A percentile compares a stretch with the other conserved stretches of the same genome.
These are phyloP conservation scores for Vandiemenella viatica DNA, from an alignment of 2,888 invertebrate genomes.

Conservation along the genomic window DNA sequence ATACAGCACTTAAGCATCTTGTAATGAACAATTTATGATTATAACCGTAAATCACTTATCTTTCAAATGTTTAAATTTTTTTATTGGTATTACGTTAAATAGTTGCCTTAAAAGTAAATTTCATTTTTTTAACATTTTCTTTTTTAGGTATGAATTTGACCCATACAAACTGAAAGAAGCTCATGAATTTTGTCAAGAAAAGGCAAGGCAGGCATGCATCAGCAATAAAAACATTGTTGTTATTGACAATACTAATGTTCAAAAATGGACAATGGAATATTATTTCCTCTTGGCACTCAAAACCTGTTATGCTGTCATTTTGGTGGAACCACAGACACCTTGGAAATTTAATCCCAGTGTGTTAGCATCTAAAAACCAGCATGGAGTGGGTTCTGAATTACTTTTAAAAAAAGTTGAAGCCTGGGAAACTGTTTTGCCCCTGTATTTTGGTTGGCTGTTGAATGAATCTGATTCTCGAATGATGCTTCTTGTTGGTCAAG, in stretches of 20 bases:
- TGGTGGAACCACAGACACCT: constrained; percentile 25
- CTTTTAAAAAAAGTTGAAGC: constrained; percentile 12
- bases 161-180: constrained; percentile 21
- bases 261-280: constrained; percentile 24
- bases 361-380: constrained; percentile 18
- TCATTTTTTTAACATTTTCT: too few species aligned
- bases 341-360: constrained; percentile 24
- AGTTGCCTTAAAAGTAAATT: too few species aligned
- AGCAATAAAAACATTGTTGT: constrained; percentile 20
- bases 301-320: constrained; percentile 23
- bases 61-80: too few species aligned
- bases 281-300: constrained; percentile 23
- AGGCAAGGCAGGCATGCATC: constrained; percentile 21
- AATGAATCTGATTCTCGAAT: constrained; percentile 16
- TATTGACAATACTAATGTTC: constrained; percentile 28
- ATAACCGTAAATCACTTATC: too few species aligned
- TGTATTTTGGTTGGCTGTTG: constrained; percentile 19
- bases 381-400: constrained; percentile 9
- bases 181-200: constrained; percentile 23
- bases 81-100: too few species aligned
- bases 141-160: constrained; percentile 22
- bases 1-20: too few species aligned
- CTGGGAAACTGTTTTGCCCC: constrained; percentile 12
- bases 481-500: constrained; percentile 10
- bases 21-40: too few species aligned